These are phyloP conservation scores for Camponotus fellah DNA, from an alignment of 2,888 invertebrate species.

Conservation along the genomic window DNA sequence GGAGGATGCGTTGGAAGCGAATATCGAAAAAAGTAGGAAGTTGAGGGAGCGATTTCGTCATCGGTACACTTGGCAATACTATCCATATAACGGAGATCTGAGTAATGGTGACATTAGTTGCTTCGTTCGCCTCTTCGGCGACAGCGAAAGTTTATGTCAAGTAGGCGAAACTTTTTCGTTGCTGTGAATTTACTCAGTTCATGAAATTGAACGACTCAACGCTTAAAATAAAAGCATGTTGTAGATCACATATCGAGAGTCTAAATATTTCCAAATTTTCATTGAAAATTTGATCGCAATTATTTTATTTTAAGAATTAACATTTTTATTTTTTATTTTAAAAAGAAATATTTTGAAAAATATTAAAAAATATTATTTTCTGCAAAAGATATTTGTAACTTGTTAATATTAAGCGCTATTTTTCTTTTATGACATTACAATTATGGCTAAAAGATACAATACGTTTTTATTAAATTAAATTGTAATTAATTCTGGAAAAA, in stretches of 20 bases:
- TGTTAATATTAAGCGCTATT: neutral
- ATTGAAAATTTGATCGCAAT: neutral
- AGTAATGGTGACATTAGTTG: conserved; percentile 8
- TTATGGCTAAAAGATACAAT: neutral
- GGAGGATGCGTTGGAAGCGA: neutral
- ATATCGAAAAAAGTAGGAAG: conserved; percentile 8
- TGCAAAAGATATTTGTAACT: neutral
- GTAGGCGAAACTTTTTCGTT: conserved; percentile 35
- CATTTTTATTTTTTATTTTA: neutral
- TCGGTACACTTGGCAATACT: neutral
- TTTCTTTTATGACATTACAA: neutral
- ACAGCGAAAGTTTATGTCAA: conserved; percentile 23
- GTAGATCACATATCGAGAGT: neutral
- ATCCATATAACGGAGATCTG: neutral
- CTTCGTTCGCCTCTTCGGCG: neutral
- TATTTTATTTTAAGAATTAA: neutral
- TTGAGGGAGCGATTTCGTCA: neutral
- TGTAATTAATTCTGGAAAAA: neutral
- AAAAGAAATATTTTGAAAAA: neutral
- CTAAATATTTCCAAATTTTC: neutral
- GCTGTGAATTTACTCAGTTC: neutral
- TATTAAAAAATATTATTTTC: neutral
- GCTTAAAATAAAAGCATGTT: neutral
- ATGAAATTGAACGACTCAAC: neutral
- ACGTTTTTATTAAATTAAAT: neutral